Conservation (phyloP, 1,140 invertebrate species). For the Lordiphosa clarofinis region DNA sequence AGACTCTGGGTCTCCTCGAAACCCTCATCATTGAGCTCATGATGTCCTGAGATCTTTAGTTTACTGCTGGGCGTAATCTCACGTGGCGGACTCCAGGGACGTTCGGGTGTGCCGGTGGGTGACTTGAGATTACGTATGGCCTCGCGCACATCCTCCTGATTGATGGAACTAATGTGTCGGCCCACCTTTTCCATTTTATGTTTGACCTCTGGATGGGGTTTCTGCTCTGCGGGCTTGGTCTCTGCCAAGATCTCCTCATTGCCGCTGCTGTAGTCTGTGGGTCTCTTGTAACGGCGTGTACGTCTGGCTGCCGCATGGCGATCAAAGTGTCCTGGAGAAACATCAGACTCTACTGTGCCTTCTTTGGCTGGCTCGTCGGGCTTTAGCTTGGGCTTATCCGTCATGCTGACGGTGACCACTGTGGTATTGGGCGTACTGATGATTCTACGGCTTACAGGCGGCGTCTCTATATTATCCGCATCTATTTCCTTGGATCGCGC, state of each 20-base stretch:
- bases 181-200: constrained; percentile 77
- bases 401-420: constrained; percentile 63
- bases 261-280: constrained; percentile 82
- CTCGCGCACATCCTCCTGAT: constrained; percentile 84
- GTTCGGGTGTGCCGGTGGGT: constrained; percentile 81
- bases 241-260: constrained; percentile 81
- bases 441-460: constrained; percentile 86
- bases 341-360: constrained; percentile 79
- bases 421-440: constrained; percentile 77
- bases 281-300: constrained; percentile 90
- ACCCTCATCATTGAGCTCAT: constrained; percentile 91
- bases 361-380: constrained; percentile 12
- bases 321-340: constrained; percentile 87
- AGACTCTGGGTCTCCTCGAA: constrained; percentile 93
- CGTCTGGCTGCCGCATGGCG: constrained; percentile 89
- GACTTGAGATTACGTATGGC: constrained; percentile 83
- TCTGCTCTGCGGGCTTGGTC: constrained; percentile 47
- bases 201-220: neutral
- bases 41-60: constrained; percentile 80
- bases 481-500: constrained; percentile 88
- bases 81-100: constrained; percentile 80
- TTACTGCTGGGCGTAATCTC: constrained; percentile 53
- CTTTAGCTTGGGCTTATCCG: constrained; percentile 50
- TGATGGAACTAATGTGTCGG: constrained; percentile 82
- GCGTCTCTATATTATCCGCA: constrained; percentile 94